phyloP scores from a whole-genome alignment of 2,888 invertebrate species.

The Drosophila sordidula region DNA sequence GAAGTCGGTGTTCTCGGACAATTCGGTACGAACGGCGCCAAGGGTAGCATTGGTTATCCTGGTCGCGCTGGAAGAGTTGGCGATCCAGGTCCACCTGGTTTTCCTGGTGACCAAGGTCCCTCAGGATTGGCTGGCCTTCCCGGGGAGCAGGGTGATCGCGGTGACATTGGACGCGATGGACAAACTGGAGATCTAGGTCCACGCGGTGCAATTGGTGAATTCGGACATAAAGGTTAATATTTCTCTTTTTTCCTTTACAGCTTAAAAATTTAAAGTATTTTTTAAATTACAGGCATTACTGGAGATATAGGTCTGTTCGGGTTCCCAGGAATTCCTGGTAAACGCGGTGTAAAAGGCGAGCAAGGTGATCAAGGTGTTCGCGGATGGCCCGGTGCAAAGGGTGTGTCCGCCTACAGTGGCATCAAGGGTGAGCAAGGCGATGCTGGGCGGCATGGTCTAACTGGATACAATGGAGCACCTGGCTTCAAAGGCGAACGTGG shows the following conservation, averaged over 20 bases:
- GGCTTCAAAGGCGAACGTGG: slow-evolving; percentile 87
- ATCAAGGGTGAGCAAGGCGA: slow-evolving; percentile 88
- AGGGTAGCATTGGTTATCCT: slow-evolving; percentile 85
- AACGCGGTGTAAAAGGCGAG: slow-evolving; percentile 79
- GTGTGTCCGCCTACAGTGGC: slow-evolving; percentile 88
- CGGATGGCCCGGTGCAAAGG: slow-evolving; percentile 84
- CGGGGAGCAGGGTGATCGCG: slow-evolving; percentile 85
- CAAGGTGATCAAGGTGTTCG: slow-evolving; percentile 72
- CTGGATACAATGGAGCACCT: slow-evolving; percentile 79
- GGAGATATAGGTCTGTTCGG: slow-evolving; percentile 80
- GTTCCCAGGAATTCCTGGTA: slow-evolving; percentile 71
- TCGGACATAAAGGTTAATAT: slow-evolving; percentile 81
- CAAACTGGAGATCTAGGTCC: slow-evolving; percentile 77
- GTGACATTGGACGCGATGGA: slow-evolving; percentile 87
- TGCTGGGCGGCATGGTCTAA: slow-evolving; percentile 85
- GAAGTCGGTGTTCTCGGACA: slow-evolving; percentile 83
- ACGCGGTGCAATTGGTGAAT: slow-evolving; percentile 84
- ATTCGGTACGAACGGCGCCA: slow-evolving; percentile 82
- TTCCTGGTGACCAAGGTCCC: slow-evolving; percentile 66
- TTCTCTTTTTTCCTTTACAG: accelerated
- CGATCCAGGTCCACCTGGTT: slow-evolving; percentile 82
- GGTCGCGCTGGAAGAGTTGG: slow-evolving; percentile 86
- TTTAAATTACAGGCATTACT: slow-evolving; percentile 55
- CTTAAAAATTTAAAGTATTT: too few relatives aligned
- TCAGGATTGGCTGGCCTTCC: slow-evolving; percentile 79